These are phyloP conservation scores for Ia io DNA, from an alignment of 2,113 vertebrate genomes.

Conservation along the genomic window DNA sequence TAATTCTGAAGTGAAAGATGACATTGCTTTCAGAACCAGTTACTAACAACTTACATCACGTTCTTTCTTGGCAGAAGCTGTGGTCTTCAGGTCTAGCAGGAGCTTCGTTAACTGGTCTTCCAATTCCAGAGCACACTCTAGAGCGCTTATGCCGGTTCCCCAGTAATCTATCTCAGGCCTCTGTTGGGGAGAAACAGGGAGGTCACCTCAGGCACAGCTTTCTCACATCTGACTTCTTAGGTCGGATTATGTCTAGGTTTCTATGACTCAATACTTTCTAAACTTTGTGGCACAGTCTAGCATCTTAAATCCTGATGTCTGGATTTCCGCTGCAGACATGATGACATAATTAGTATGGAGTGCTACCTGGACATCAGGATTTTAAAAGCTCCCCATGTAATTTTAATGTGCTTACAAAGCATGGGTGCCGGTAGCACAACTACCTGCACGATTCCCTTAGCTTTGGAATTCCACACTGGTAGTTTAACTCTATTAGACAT, in stretches of 20 bases:
- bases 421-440: background rate
- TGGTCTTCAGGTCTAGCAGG: background rate
- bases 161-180: background rate
- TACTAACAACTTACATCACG: conserved; percentile 28
- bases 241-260: background rate
- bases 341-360: background rate
- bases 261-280: background rate
- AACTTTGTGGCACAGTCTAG: background rate
- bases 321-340: background rate
- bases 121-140: background rate
- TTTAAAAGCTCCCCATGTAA: background rate
- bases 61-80: background rate
- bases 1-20: background rate
- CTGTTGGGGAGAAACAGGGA: conserved; percentile 26
- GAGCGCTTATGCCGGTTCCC: background rate
- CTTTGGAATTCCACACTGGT: background rate
- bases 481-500: background rate
- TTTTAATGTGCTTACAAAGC: background rate
- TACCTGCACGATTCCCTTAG: background rate
- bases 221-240: background rate
- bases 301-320: background rate
- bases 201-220: background rate
- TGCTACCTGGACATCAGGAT: background rate
- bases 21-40: background rate
- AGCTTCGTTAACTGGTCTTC: background rate